Evolutionary conservation across 2,888 invertebrate species (phyloP).

Genomic region (Acronicta aceris): DNA sequence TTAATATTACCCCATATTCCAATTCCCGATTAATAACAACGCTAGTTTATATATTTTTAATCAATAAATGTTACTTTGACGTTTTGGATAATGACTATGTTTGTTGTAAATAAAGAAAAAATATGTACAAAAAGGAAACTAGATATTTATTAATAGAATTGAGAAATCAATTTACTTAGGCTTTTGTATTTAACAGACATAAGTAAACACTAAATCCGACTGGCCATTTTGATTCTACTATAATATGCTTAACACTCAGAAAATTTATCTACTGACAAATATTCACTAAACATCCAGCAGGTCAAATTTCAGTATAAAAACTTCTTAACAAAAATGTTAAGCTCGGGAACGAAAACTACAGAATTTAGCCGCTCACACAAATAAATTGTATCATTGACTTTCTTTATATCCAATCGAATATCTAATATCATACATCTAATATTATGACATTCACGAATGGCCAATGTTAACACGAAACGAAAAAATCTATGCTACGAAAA

Average conservation of each 20-base stretch:
- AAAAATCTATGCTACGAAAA: constrained; percentile 74
- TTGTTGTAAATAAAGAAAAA: constrained; percentile 66
- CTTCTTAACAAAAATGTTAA: constrained; percentile 47
- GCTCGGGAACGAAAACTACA: constrained; percentile 55
- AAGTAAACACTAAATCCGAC: constrained; percentile 50
- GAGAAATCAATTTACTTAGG: constrained; percentile 65
- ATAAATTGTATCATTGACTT: constrained; percentile 64
- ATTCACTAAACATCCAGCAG: constrained; percentile 30
- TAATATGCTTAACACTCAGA: constrained; percentile 27
- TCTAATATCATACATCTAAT: constrained; percentile 84
- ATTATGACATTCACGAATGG: constrained; percentile 84
- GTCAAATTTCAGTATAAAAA: constrained; percentile 28
- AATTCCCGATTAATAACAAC: constrained; percentile 63
- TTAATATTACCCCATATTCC: constrained; percentile 64
- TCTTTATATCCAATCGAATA: constrained; percentile 75
- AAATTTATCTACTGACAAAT: constrained; percentile 32
- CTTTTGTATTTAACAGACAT: constrained; percentile 55
- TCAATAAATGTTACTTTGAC: constrained; percentile 61
- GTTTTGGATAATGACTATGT: constrained; percentile 76
- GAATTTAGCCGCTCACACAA: constrained; percentile 65
- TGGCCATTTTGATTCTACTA: constrained; percentile 50
- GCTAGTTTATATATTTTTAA: constrained; percentile 54
- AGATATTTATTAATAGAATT: constrained; percentile 60
- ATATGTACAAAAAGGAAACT: constrained; percentile 74
- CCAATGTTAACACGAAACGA: constrained; percentile 77